A percentile compares a stretch with the other conserved stretches of the same genome.
Evolutionary conservation across 92 coral and sea anemone species (phyloP).

Genomic region (Zoanthus sociatus): DNA sequence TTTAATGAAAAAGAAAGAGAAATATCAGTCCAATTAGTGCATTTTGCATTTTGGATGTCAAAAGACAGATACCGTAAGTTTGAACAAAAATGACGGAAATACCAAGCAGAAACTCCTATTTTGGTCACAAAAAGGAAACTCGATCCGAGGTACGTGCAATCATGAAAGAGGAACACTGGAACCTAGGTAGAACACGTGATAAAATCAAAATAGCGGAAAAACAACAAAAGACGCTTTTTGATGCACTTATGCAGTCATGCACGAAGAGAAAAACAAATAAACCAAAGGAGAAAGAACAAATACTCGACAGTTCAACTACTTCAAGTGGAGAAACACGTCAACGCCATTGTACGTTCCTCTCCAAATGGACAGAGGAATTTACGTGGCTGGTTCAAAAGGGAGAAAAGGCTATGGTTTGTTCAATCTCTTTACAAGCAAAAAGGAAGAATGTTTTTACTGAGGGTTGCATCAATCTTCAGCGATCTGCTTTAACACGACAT

Average conservation of each 20-base stretch:
- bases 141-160: constrained; percentile 34
- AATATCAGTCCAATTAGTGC: no score
- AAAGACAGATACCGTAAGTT: background rate
- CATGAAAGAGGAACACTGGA: constrained; percentile 11
- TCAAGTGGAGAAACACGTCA: constrained; percentile 33
- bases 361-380: constrained; percentile 33
- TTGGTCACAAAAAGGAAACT: constrained; percentile 28
- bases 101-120: background rate
- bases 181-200: constrained; percentile 31
- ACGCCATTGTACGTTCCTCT: constrained; percentile 30
- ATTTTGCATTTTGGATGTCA: no score
- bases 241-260: constrained; percentile 41
- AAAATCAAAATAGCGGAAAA: constrained; percentile 37
- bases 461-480: constrained; percentile 41
- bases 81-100: constrained; percentile 18
- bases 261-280: constrained; percentile 38
- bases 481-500: constrained; percentile 45
- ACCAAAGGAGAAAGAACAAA: background rate
- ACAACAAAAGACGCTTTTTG: constrained; percentile 32
- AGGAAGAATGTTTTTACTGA: constrained; percentile 53
- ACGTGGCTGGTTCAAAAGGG: constrained; percentile 39
- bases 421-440: constrained; percentile 34
- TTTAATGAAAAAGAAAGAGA: no score
- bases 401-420: constrained; percentile 25
- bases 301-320: constrained; percentile 24